These are phyloP conservation scores for Idris sp. DNA, from an alignment of 1,140 invertebrate species.

Conservation along the genomic window DNA sequence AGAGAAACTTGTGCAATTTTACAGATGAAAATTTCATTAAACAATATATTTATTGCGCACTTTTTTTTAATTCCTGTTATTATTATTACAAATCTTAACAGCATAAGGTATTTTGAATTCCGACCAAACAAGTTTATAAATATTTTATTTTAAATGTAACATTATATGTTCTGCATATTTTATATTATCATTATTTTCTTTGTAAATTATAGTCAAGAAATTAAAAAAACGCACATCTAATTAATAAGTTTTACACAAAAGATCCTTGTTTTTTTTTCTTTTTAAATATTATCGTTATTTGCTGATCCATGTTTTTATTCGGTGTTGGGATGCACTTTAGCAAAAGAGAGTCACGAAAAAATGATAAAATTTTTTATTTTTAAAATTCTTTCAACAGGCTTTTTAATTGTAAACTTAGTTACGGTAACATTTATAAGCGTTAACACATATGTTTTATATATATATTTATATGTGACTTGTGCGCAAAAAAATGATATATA, in stretches of 20 bases:
- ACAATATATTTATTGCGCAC: too few species aligned
- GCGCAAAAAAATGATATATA: conserved; percentile 34
- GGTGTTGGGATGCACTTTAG: conserved; percentile 70
- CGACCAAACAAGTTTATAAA: too few species aligned
- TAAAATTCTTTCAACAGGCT: conserved; percentile 33
- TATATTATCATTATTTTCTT: too few species aligned
- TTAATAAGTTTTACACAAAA: too few species aligned
- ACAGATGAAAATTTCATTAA: too few species aligned
- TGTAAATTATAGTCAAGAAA: too few species aligned
- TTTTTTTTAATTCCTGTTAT: too few species aligned
- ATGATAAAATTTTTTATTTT: conserved; percentile 34
- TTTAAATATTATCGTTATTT: conserved; percentile 47
- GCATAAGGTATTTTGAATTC: too few species aligned
- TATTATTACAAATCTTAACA: too few species aligned
- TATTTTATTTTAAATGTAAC: too few species aligned
- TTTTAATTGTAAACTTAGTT: conserved; percentile 47
- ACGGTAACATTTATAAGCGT: conserved; percentile 42
- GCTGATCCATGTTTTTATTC: conserved; percentile 57
- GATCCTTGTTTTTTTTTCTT: conserved; percentile 8
- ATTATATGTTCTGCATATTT: too few species aligned
- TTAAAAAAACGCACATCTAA: too few species aligned
- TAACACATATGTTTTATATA: conserved; percentile 54
- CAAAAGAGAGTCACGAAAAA: conserved; percentile 42
- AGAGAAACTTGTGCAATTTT: conserved; percentile 13
- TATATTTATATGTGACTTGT: conserved; percentile 38